A percentile compares a stretch with the other conserved stretches of the same genome.
phyloP scores from a whole-genome alignment of 1,140 invertebrate genomes.

The Drosophila lacteicornis region DNA sequence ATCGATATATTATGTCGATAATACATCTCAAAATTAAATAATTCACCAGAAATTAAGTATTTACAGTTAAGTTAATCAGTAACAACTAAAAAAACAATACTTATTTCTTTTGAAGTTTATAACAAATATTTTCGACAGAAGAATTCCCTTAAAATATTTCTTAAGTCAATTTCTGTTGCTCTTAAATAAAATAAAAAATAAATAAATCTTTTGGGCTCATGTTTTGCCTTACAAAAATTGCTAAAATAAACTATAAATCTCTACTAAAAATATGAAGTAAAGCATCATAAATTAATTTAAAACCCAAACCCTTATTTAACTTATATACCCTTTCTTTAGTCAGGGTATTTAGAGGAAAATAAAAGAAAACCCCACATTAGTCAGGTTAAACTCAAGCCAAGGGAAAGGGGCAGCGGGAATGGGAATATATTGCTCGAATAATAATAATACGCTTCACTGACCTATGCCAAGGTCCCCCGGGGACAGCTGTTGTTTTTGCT shows the following conservation, averaged over 20 bases:
- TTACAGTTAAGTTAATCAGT: background rate
- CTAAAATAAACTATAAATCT: too few relatives aligned
- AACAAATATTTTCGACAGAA: too few relatives aligned
- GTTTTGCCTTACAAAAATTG: too few relatives aligned
- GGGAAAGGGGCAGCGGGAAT: background rate
- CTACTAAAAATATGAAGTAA: too few relatives aligned
- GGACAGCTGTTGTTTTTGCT: constrained; percentile 24
- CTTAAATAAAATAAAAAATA: too few relatives aligned
- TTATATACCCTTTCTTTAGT: background rate
- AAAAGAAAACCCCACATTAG: constrained; percentile 5
- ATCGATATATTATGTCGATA: background rate
- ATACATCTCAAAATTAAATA: background rate
- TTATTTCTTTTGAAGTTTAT: too few relatives aligned
- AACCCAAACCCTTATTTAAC: too few relatives aligned
- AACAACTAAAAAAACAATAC: background rate
- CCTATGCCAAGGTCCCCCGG: constrained; percentile 63
- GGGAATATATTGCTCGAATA: constrained; percentile 8
- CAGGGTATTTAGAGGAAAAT: constrained; percentile 6
- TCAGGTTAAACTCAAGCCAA: background rate
- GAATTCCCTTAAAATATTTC: background rate
- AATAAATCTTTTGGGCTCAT: too few relatives aligned
- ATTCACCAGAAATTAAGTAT: background rate
- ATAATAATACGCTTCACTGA: constrained; percentile 70
- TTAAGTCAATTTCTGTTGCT: too few relatives aligned
- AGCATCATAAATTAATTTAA: background rate